Percentiles rank a stretch among this genome's conserved stretches.
Conservation (phyloP, 2,797 vertebrate genomes). For the Lutjanus campechanus region DNA sequence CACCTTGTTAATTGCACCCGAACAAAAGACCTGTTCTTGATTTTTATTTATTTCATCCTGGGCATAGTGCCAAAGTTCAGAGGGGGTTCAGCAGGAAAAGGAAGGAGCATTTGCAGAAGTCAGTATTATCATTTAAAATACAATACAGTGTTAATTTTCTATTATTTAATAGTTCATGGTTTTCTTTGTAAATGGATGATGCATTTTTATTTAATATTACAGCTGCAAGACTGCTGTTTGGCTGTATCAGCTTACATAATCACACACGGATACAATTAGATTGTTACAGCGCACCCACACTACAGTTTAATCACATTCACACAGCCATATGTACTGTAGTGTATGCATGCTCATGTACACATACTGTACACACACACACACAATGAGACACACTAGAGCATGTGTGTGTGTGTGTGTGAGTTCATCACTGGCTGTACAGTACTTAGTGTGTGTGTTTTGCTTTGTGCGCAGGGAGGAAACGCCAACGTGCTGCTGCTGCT, state of each 20-base stretch:
- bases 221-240: slow-evolving; percentile 13
- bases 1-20: slow-evolving; percentile 9
- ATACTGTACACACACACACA: background rate
- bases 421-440: slow-evolving; percentile 26
- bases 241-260: slow-evolving; percentile 17
- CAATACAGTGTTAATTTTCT: slow-evolving; percentile 12
- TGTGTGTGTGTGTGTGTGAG: background rate
- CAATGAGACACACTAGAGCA: background rate
- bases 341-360: background rate
- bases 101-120: slow-evolving; percentile 14
- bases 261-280: slow-evolving; percentile 12
- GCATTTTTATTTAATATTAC: background rate
- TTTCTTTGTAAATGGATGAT: background rate
- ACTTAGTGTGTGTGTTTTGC: slow-evolving; percentile 61
- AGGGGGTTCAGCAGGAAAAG: slow-evolving; percentile 20
- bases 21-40: slow-evolving; percentile 31
- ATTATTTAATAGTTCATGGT: background rate
- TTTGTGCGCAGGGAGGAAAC: slow-evolving; percentile 90
- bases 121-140: slow-evolving; percentile 18
- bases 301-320: slow-evolving; percentile 42
- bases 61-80: slow-evolving; percentile 38
- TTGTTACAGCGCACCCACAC: slow-evolving; percentile 40
- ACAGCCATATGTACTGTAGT: background rate
- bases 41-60: slow-evolving; percentile 28
- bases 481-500: slow-evolving; percentile 91